These are phyloP conservation scores for Thinocorus orbignyianus DNA, from an alignment of 2,113 vertebrate genomes.

Conservation along the genomic window DNA sequence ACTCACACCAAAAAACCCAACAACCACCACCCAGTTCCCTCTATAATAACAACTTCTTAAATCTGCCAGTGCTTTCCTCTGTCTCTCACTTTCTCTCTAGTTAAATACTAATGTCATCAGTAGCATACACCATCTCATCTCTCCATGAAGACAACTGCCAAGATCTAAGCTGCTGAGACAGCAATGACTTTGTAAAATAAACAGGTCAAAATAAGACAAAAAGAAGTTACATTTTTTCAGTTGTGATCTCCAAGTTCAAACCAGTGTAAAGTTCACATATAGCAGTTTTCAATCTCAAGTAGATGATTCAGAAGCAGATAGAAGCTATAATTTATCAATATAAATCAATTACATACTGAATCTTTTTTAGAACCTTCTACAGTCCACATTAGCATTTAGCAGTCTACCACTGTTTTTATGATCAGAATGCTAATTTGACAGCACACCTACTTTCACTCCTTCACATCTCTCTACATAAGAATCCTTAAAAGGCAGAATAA, in stretches of 20 bases:
- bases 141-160: background rate
- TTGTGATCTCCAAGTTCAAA: background rate
- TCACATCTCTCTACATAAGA: background rate
- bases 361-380: background rate
- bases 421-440: background rate
- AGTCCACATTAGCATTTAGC: background rate
- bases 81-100: background rate
- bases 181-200: background rate
- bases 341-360: background rate
- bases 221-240: background rate
- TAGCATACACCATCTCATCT: background rate
- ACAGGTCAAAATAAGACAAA: background rate
- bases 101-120: background rate
- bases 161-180: conserved; percentile 1
- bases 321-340: background rate
- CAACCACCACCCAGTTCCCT: background rate
- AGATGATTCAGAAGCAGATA: background rate
- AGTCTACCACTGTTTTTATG: background rate
- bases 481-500: background rate
- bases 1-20: background rate
- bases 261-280: background rate
- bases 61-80: background rate
- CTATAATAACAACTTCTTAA: background rate
- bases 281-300: background rate
- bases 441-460: conserved; percentile 15